A percentile compares a stretch with the other conserved stretches of the same genome.
These are phyloP conservation scores for Moxostoma hubbsi DNA, from an alignment of 2,797 vertebrate genomes.

Conservation along the genomic window DNA sequence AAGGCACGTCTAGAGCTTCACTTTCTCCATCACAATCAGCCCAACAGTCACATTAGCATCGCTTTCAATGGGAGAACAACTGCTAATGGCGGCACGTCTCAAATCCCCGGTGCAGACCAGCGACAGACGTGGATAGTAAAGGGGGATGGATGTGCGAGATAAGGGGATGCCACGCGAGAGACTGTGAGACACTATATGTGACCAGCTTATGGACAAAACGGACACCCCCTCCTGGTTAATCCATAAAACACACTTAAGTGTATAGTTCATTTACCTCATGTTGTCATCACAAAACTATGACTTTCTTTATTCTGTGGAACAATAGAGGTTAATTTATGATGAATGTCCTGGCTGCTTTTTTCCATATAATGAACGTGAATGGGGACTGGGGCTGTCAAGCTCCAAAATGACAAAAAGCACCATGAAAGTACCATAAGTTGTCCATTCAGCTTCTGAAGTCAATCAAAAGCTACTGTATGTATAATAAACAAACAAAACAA, in stretches of 20 bases:
- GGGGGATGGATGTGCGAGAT: not conserved
- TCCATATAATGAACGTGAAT: too few species aligned
- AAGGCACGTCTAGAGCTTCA: slow-evolving; percentile 64
- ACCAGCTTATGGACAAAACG: slow-evolving; percentile 60
- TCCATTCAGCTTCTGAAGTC: too few species aligned
- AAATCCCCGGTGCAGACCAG: slow-evolving; percentile 58
- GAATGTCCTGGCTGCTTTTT: too few species aligned
- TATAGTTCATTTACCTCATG: too few species aligned
- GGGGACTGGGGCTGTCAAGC: too few species aligned
- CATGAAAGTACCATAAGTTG: too few species aligned
- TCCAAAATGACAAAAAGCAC: too few species aligned
- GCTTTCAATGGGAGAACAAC: slow-evolving; percentile 61
- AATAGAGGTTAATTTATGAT: too few species aligned
- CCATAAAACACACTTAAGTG: slow-evolving; percentile 15
- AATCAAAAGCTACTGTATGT: too few species aligned
- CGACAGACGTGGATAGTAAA: slow-evolving; percentile 54
- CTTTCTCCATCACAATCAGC: slow-evolving; percentile 68
- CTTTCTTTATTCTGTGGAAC: too few species aligned
- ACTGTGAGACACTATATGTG: slow-evolving; percentile 15
- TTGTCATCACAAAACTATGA: too few species aligned
- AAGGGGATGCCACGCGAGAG: slow-evolving; percentile 14
- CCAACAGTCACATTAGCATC: slow-evolving; percentile 69
- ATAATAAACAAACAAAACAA: too few species aligned
- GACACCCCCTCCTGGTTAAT: slow-evolving; percentile 18
- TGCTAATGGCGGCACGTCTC: slow-evolving; percentile 63